Percentiles rank a stretch among this genome's conserved stretches.
phyloP scores from a whole-genome alignment of 2,888 invertebrate genomes.

The Conistra vaccinii region DNA sequence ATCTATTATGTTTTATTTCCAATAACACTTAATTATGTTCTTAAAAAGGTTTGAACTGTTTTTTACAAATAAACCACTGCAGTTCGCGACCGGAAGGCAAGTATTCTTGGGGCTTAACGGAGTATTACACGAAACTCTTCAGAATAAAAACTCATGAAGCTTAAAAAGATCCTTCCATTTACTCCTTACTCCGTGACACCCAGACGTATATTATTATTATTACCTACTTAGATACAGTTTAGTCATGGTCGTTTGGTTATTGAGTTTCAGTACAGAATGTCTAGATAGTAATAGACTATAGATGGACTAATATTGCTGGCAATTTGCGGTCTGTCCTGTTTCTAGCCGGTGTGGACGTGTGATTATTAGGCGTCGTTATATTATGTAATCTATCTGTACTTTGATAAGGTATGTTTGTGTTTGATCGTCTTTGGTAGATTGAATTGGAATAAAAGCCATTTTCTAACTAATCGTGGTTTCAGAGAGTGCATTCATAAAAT shows the following conservation, averaged over 20 bases:
- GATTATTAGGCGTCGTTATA: constrained; percentile 41
- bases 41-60: not conserved
- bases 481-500: not conserved
- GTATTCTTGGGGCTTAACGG: not conserved
- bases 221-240: constrained; percentile 62
- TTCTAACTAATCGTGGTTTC: not conserved
- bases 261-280: constrained; percentile 60
- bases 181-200: constrained; percentile 12
- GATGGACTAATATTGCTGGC: constrained; percentile 41
- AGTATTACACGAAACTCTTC: not conserved
- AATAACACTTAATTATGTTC: not conserved
- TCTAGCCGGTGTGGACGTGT: constrained; percentile 25
- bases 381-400: not conserved
- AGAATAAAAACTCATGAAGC: not conserved
- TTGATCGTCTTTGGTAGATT: not conserved
- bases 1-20: not conserved
- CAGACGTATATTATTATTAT: constrained; percentile 62
- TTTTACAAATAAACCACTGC: not conserved
- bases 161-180: constrained; percentile 15
- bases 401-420: not conserved
- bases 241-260: constrained; percentile 67
- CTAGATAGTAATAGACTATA: constrained; percentile 39
- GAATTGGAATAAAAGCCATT: not conserved
- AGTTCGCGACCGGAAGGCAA: not conserved
- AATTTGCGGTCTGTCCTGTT: constrained; percentile 58